Evolutionary conservation across 2,797 vertebrate species (phyloP).

Genomic region (Lepilemur ruficaudatus): DNA sequence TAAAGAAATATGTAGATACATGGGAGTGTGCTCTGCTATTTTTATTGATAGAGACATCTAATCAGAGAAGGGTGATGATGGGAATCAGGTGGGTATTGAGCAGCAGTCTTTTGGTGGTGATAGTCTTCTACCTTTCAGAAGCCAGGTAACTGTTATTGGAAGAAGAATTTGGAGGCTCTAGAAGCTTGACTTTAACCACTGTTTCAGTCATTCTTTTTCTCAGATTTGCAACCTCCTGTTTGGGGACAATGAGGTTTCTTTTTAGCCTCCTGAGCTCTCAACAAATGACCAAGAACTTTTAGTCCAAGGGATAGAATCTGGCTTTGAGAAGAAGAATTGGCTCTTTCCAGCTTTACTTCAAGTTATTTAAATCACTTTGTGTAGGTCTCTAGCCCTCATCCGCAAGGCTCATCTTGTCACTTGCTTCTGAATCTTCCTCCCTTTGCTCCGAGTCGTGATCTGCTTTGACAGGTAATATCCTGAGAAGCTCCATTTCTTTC

Average conservation of each 20-base stretch:
- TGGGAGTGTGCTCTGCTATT: background rate
- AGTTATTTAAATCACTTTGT: background rate
- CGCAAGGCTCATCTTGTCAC: rapidly evolving
- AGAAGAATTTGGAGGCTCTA: background rate
- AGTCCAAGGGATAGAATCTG: background rate
- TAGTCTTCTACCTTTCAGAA: background rate
- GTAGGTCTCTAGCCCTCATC: background rate
- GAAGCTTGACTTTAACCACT: background rate
- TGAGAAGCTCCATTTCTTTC: background rate
- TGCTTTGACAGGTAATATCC: background rate
- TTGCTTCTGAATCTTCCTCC: background rate
- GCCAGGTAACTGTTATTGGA: background rate
- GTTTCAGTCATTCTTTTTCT: background rate
- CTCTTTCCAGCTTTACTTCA: background rate
- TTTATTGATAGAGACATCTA: background rate
- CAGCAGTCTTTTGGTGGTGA: background rate
- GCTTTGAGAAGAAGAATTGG: background rate
- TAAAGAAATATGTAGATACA: background rate
- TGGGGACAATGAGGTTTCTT: background rate
- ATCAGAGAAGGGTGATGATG: background rate
- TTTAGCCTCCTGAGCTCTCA: background rate
- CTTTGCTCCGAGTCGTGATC: background rate
- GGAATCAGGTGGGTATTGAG: too few relatives aligned
- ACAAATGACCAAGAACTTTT: background rate
- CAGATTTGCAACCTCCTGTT: background rate